Conservation (phyloP, 2,888 invertebrate species). For the Halictus quadricinctus region DNA sequence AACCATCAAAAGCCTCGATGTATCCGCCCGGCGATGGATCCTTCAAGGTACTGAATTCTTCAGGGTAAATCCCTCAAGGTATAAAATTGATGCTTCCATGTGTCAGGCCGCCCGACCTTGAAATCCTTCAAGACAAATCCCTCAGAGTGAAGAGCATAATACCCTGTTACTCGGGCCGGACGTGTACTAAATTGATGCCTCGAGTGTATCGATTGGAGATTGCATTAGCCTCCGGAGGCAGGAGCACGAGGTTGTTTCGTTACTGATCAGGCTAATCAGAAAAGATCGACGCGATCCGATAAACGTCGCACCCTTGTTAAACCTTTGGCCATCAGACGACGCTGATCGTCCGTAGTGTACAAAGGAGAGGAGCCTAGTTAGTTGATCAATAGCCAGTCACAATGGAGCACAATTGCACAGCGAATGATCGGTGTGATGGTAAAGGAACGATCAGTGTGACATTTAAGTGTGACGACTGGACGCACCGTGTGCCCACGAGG, state of each 20-base stretch:
- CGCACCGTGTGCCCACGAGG: slow-evolving; percentile 36
- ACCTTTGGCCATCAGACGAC: neutral
- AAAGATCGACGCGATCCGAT: neutral
- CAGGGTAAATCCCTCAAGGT: neutral
- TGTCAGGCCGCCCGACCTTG: neutral
- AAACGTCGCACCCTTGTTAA: neutral
- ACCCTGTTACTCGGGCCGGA: neutral
- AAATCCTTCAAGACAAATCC: neutral
- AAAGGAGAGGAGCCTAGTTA: neutral
- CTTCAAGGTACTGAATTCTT: too few species aligned
- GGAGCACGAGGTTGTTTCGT: slow-evolving; percentile 9
- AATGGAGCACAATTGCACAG: neutral
- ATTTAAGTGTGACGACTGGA: slow-evolving; percentile 32
- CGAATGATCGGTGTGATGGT: neutral
- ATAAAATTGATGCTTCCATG: neutral
- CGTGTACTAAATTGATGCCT: neutral
- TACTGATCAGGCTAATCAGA: neutral
- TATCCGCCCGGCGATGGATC: too few species aligned
- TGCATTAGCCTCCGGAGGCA: neutral
- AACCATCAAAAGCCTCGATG: too few species aligned
- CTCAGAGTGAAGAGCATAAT: neutral
- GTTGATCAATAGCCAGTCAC: neutral
- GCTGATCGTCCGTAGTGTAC: neutral
- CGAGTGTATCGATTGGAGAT: slow-evolving; percentile 35
- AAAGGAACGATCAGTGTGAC: neutral